Evolutionary conservation across 35 echinoderm and acorn worm genomes (phyloP), one percentile per base, ranked within the genome.

Genomic region (Apostichopus californicus): DNA sequence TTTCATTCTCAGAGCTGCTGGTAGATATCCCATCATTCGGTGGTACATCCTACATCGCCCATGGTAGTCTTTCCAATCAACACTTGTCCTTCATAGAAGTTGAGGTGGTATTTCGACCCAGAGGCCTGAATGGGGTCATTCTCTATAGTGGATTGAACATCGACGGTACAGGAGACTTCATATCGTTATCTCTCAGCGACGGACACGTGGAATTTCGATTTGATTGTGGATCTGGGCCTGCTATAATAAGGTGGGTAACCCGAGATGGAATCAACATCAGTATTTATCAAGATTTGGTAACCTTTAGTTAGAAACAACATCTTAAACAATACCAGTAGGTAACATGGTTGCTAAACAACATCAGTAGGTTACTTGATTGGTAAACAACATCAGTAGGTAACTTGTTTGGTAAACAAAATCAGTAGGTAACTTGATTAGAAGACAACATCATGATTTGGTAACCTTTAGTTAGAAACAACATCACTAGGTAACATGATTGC

Each of bases 21-120:
- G 72, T 98, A 22, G 92, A 95, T 63, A 95, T 95, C 87, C 97
- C 97, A 89, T 99, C 97, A 13, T 99, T 99, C 93, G 95, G 80
- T 15, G 94, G 97, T 14, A 81, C 93, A 23, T 99, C 97, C 24
- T 94, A 99, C 85, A 86, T 99, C 14, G 93, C 94, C 66, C 93
- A 95, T 86, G 83, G 94, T 25, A 64, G 93, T 80, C 95, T 99
- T 20, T 84, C 91, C 21, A 99, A 95, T 7, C 91, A 94, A 21
- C 95, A 99, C 80, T 78, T 99, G 85, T 95, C 97, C 58, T 99
- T 96, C 83, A 83, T 99, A 23, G 95, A 99, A 87, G 89, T 99
- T 11, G 95, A 96, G n/a, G 79, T 99, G 63, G 84, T 99, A 6
- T 96, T 99, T 89, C 80, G 92, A 65, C 97, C 97, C 14, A 79